Evolutionary conservation across 2,113 vertebrate species (phyloP).

Genomic region (Oceanites oceanicus): DNA sequence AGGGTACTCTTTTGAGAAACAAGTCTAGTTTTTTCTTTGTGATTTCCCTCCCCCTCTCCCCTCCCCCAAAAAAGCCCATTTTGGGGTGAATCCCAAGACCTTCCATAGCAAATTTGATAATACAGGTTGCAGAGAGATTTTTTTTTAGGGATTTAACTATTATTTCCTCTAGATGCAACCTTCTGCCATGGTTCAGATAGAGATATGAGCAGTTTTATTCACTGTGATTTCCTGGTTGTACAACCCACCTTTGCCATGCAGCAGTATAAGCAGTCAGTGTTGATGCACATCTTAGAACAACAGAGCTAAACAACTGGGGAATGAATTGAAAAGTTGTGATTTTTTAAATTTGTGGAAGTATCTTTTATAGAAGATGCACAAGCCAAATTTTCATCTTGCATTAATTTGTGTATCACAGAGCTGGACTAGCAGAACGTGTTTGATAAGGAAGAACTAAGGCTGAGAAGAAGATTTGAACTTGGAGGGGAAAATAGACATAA

Average conservation of each 20-base stretch:
- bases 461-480: background rate
- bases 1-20: background rate
- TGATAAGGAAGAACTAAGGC: background rate
- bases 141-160: background rate
- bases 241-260: background rate
- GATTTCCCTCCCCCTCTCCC: background rate
- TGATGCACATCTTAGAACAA: background rate
- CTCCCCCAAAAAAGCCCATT: background rate
- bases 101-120: background rate
- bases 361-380: background rate
- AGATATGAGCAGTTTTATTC: background rate
- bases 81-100: background rate
- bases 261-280: background rate
- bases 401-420: background rate
- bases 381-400: background rate
- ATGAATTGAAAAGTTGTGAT: background rate
- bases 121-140: background rate
- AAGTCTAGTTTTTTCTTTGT: background rate
- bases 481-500: background rate
- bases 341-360: background rate
- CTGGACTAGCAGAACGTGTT: background rate
- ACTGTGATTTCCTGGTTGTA: background rate
- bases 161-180: background rate
- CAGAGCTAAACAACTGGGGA: background rate
- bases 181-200: background rate